Evolutionary conservation across 2,797 vertebrate species (phyloP).

Genomic region (Okamejei kenojei): DNA sequence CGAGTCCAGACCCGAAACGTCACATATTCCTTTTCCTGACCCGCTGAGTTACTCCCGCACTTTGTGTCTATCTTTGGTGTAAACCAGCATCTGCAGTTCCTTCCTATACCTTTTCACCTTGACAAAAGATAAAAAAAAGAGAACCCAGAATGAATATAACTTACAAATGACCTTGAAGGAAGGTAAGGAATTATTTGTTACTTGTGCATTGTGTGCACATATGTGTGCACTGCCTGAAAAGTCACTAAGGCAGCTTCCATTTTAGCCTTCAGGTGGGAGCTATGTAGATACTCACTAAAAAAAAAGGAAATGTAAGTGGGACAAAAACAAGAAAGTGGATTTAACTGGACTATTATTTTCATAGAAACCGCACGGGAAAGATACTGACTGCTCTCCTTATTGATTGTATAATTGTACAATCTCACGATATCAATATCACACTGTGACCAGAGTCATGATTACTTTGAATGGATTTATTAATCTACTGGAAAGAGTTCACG

Average conservation of each 20-base stretch:
- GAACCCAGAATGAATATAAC: background rate
- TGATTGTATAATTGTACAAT: background rate
- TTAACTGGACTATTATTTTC: background rate
- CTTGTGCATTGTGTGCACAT: background rate
- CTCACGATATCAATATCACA: background rate
- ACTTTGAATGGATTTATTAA: background rate
- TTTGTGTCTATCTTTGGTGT: too few species aligned
- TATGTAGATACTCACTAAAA: background rate
- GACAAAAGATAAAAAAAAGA: background rate
- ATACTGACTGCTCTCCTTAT: background rate
- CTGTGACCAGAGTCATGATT: background rate
- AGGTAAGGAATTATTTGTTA: background rate
- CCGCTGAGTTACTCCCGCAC: too few species aligned
- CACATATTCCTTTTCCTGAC: too few species aligned
- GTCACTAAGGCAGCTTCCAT: background rate
- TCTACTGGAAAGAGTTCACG: background rate
- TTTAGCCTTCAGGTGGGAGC: background rate
- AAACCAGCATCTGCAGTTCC: too few species aligned
- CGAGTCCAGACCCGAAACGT: too few species aligned
- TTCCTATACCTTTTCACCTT: background rate
- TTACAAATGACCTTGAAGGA: background rate
- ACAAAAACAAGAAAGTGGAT: background rate
- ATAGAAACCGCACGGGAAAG: background rate
- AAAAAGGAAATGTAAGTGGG: background rate
- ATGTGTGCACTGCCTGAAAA: background rate